Evolutionary conservation across 2,888 invertebrate species (phyloP), one percentile per base, ranked within the genome.

Genomic region (Eurytoma adleriae): DNA sequence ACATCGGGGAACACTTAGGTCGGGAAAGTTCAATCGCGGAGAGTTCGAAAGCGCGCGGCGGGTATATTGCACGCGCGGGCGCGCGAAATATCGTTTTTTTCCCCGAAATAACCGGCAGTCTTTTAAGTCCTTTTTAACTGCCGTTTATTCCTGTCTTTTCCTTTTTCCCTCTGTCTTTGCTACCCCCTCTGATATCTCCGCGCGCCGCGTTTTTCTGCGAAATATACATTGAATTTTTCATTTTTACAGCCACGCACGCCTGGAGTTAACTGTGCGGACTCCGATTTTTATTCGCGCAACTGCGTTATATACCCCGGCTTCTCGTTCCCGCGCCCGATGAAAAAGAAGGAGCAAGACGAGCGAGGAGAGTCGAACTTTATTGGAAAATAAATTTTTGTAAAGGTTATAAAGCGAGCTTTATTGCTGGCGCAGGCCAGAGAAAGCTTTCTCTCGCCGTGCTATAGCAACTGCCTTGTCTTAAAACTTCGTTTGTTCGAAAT

Each of bases 1-100:
- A 54, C 54, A 72, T 72, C 50, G 59, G 18, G 50, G 48, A 71
- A 40, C 69, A 57, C 69, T 69, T 57, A 40, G 48, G 52, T 59
- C 14, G 30, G 27, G 20, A 18, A 30, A 69, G 68, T 69, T 69
- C 68, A 69, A 69, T 69, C 54, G 68, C 54, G 20, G 50, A 64
- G 40, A 64, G 64, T 64, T 64, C 18, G 18, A 62, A 30, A 16
- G 40, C 30, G 13, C 18, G 20, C 27, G 59, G 59, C 59, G 27
- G 24, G 10, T 40, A 40, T 7, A 40, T 4, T 40, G 57, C 18
- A 48, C 40, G 59, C 52, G 20, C 7, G 48, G 40, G 18, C 40
- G 66, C n/a, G 16, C n/a, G 7, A 10, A 56, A 40, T 20, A 13
- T 20, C 18, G 40, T 20, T 67, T 67, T 27, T 50, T 7, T 3